These are phyloP conservation scores for Psittacula echo DNA, from an alignment of 2,797 vertebrate genomes.

Conservation along the genomic window DNA sequence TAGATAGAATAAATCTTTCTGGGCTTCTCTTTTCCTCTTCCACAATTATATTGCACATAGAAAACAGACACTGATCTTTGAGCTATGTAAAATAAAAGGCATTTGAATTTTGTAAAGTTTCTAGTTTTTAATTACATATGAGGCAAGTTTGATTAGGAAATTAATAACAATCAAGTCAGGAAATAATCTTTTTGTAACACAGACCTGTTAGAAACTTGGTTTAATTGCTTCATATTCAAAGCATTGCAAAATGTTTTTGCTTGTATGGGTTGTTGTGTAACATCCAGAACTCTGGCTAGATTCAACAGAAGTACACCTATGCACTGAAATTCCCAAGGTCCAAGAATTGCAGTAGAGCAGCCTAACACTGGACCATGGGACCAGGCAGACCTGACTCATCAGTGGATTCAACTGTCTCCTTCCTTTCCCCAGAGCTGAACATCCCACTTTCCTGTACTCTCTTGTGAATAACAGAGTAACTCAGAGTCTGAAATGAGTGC, in stretches of 20 bases:
- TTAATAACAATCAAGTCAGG: not conserved
- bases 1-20: slow-evolving; percentile 48
- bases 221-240: not conserved
- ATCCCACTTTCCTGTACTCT: not conserved
- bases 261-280: not conserved
- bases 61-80: slow-evolving; percentile 54
- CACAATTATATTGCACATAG: slow-evolving; percentile 23
- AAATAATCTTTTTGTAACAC: not conserved
- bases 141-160: not conserved
- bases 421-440: not conserved
- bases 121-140: not conserved
- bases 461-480: not conserved
- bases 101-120: slow-evolving; percentile 9
- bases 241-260: not conserved
- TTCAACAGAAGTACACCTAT: not conserved
- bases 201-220: not conserved
- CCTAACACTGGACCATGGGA: not conserved
- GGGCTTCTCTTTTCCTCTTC: slow-evolving; percentile 52
- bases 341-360: not conserved
- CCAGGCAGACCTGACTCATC: not conserved
- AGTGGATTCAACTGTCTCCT: not conserved
- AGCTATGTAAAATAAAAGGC: slow-evolving; percentile 44
- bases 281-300: too few species aligned
- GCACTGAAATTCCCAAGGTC: not conserved
- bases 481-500: not conserved